Base-by-base conservation (phyloP, 1,140 invertebrate species). In the Atta cephalotes region DNA sequence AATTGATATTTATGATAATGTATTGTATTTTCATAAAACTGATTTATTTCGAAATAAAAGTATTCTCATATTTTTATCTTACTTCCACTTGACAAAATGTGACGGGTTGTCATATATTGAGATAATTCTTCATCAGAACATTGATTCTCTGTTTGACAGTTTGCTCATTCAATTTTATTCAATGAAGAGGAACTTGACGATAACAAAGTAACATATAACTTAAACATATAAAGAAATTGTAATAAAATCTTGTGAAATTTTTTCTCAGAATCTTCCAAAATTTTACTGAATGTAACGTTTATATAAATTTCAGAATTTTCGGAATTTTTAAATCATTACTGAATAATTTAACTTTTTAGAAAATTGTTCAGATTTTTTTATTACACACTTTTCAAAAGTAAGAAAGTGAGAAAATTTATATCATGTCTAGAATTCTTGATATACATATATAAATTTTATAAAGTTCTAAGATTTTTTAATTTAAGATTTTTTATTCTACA, bases 141-240 rank as follows among this genome's bases (percentile, higher is more conserved):
- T 80, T 56, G 28, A 80, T 0, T 80, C 39, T 56, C 16, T 2
- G 7, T 58, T 21, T 58, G 1, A 45, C 65, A 53, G 53, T 2
- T 21, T 68, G 39, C 12, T 70, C 7, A 71, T 70, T 80, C 18
- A 66, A 49, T 21, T 53, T 21, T 25, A 25, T 81, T 71, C 49
- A 71, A 18, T 58, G 16, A 39, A 58, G 31, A 81, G 65, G 14
- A 70, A 81, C 18, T 58, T 56, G 28, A 18, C 1, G 45, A 71
- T 81, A 81, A 56, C 9, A 9, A 56, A 25, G 18, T 81, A 39
- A 84, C 25, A 12, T 62, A 62, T 78, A 39, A 77, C 77, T 18
- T n/a, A 14, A 25, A 25, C 25, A 25, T 25, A 25, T 25, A 25
- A 12, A 45, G 35, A 72, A 65, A 31, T 79, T 68, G 25, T n/a